Base-by-base conservation (phyloP, 2,888 invertebrate genomes). In the Mayetiola destructor region DNA sequence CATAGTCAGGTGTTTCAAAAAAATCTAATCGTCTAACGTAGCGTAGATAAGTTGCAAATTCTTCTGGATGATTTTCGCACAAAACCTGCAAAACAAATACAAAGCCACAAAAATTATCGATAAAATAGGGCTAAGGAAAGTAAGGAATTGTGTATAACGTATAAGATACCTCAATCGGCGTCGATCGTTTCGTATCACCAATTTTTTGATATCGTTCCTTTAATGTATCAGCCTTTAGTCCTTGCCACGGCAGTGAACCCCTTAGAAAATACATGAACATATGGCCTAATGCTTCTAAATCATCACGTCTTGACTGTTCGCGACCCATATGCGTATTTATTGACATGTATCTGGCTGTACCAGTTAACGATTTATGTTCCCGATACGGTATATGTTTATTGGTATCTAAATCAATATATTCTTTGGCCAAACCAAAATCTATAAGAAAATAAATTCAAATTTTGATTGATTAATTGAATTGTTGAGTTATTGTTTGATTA, bases 181-280 rank as follows among this genome's bases (percentile, higher is more conserved):
- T 99, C 66, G 96, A 92, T 69, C 97, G 82, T 76, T 99, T 99
- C 64, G 99, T 99, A 76, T 99, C 99, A 68, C 99, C 99, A 73
- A 99, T 99, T 80, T 99, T 99, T 80, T 99, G 97, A 80, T 99
- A 99, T 72, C 99, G 80, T 77, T 97, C 96, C 79, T 97, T 97
- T 69, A 97, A 81, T 69, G 96, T 97, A 76, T 97, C 97, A 67
- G 97, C 97, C 81, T 99, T 99, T 70, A 99, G 82, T 67, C 99
- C 99, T 79, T 99, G 99, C 97, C 97, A 97, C 66, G 99, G 99
- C 75, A 99, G 81, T 75, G 94, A 95, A 68, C 99, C 99, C 67
- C 99, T 84, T 75, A 99, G 81, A 79, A 99, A 99, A 80, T 99
- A 99, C 97, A 99, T 97, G 79, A 99, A 99, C 99, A 99, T 99